Conservation (phyloP, 92 coral and sea anemone species). For the Heliopora coerulea region DNA sequence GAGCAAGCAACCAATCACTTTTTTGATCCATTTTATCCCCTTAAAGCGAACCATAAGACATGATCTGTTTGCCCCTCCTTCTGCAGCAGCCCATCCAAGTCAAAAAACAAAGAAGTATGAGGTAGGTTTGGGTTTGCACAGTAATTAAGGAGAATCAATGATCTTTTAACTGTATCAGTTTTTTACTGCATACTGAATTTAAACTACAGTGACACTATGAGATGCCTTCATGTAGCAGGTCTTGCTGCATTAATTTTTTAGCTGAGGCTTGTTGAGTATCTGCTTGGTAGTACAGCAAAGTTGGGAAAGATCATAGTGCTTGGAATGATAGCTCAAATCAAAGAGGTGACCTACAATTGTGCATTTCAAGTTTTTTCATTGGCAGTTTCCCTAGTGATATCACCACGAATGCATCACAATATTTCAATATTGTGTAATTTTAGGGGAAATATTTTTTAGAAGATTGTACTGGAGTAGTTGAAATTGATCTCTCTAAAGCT, state of each 20-base stretch:
- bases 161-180: too few species aligned
- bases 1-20: too few species aligned
- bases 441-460: conserved; percentile 85
- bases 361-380: too few species aligned
- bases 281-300: conserved; percentile 87
- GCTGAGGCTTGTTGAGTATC: conserved; percentile 84
- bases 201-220: neutral
- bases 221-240: too few species aligned
- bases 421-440: too few species aligned
- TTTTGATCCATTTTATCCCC: too few species aligned
- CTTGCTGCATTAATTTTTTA: neutral
- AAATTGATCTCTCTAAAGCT: conserved; percentile 62
- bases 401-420: too few species aligned
- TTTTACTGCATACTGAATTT: neutral
- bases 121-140: conserved; percentile 4
- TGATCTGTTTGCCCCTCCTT: conserved; percentile 82
- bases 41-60: conserved; percentile 75
- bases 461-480: conserved; percentile 91
- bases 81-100: conserved; percentile 75
- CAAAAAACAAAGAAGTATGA: conserved; percentile 81
- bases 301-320: conserved; percentile 84
- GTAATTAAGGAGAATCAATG: too few species aligned
- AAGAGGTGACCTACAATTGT: conserved; percentile 50
- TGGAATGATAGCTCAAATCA: conserved; percentile 94
- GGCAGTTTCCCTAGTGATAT: too few species aligned